Evolutionary conservation across 2,888 invertebrate genomes (phyloP).

Genomic region (Ophioninae sp.): DNA sequence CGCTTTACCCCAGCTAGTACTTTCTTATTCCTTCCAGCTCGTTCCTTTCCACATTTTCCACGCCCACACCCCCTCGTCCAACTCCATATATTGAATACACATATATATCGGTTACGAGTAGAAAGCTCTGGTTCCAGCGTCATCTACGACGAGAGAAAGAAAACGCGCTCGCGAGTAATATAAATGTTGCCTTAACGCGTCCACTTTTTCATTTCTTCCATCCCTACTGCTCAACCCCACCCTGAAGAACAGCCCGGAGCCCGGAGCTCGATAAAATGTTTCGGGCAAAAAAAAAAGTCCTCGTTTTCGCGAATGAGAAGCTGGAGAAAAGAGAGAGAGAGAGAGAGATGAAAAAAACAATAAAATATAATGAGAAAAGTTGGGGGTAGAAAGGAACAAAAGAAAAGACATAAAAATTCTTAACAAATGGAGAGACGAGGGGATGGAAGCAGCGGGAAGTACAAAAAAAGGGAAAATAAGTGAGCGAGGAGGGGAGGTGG

Average conservation of each 20-base stretch:
- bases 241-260: slow-evolving; percentile 12
- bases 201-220: slow-evolving; percentile 65
- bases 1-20: too few relatives aligned
- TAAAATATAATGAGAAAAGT: slow-evolving; percentile 56
- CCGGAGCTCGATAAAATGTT: slow-evolving; percentile 63
- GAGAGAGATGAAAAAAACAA: slow-evolving; percentile 27
- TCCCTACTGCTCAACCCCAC: background rate
- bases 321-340: slow-evolving; percentile 18
- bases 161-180: slow-evolving; percentile 60
- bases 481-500: too few relatives aligned
- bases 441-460: too few relatives aligned
- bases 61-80: slow-evolving; percentile 8
- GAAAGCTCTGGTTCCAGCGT: background rate
- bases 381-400: slow-evolving; percentile 37
- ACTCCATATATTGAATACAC: slow-evolving; percentile 10
- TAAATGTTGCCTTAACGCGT: slow-evolving; percentile 66
- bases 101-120: slow-evolving; percentile 43
- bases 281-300: slow-evolving; percentile 50
- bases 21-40: slow-evolving; percentile 41
- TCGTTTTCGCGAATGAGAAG: slow-evolving; percentile 46
- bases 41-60: slow-evolving; percentile 19
- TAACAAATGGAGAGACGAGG: slow-evolving; percentile 31
- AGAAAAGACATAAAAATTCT: slow-evolving; percentile 43
- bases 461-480: too few relatives aligned
- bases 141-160: slow-evolving; percentile 31